A percentile compares a stretch with the other conserved stretches of the same genome.
Evolutionary conservation across 2,797 vertebrate species (phyloP).

Genomic region (Phataginus tricuspis): DNA sequence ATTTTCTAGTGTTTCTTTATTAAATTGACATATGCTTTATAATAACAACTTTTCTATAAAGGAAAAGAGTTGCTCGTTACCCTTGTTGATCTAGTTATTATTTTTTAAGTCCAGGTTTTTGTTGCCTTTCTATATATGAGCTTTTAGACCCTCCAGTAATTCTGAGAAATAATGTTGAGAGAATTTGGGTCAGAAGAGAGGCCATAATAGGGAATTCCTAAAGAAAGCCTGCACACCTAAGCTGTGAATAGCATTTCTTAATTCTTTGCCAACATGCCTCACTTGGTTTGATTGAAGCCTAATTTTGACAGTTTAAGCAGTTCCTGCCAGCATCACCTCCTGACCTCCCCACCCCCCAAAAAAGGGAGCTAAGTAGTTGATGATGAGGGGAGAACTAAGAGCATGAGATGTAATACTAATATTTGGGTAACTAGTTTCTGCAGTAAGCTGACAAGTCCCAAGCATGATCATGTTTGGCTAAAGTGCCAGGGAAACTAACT

Average conservation of each 20-base stretch:
- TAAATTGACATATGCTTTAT: neutral
- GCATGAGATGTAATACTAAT: neutral
- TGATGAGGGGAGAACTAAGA: neutral
- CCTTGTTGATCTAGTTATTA: neutral
- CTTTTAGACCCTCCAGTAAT: neutral
- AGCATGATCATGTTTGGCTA: neutral
- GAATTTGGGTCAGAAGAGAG: neutral
- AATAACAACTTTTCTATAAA: neutral
- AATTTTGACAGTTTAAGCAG: constrained; percentile 13
- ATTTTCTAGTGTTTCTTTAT: neutral
- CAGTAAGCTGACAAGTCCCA: neutral
- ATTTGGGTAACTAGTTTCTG: neutral
- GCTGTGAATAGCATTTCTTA: neutral
- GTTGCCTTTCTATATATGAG: neutral
- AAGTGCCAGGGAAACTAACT: neutral
- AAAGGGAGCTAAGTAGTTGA: neutral
- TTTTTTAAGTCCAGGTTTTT: constrained; percentile 27
- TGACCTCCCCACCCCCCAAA: neutral
- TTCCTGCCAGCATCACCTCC: neutral
- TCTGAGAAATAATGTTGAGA: neutral
- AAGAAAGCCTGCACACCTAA: neutral
- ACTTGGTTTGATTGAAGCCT: constrained; percentile 6
- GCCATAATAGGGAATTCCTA: neutral
- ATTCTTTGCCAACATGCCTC: neutral
- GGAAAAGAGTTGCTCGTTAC: neutral